A percentile compares a stretch with the other conserved stretches of the same genome.
Evolutionary conservation across 1,140 invertebrate genomes (phyloP).

Genomic region (Ephestia elutella): DNA sequence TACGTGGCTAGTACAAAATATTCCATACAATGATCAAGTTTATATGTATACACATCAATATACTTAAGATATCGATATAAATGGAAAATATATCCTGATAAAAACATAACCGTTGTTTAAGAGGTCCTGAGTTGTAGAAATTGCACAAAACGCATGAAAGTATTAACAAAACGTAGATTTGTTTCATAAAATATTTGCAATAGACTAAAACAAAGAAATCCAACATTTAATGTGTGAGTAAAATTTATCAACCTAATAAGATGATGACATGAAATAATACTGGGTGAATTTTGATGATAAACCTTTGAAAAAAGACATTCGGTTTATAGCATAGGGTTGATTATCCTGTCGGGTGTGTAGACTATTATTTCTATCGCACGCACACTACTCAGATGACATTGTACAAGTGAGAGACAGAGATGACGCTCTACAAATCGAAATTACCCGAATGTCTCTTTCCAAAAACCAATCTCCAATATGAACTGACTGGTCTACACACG

Average conservation of each 20-base stretch:
- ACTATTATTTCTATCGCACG: neutral
- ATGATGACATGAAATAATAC: neutral
- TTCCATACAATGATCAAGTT: constrained; percentile 53
- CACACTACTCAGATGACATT: no score
- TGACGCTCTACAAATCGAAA: no score
- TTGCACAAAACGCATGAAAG: constrained; percentile 31
- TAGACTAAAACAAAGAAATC: constrained; percentile 25
- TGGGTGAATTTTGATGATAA: neutral
- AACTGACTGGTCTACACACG: no score
- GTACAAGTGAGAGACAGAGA: no score
- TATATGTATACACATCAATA: constrained; percentile 47
- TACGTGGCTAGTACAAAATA: constrained; percentile 72
- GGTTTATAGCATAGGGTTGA: no score
- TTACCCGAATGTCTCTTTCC: no score
- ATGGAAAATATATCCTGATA: constrained; percentile 46
- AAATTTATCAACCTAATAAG: constrained; percentile 2
- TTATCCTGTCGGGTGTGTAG: no score
- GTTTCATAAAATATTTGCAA: constrained; percentile 37
- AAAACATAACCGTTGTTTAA: neutral
- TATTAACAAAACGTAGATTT: constrained; percentile 36
- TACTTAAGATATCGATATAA: constrained; percentile 37
- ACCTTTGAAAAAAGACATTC: neutral
- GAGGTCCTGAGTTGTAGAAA: constrained; percentile 13
- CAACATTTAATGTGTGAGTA: constrained; percentile 12
- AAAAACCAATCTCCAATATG: no score